Evolutionary conservation across 2,888 invertebrate genomes (phyloP), one percentile per base, ranked within the genome.

Genomic region (Electrophaes corylata): DNA sequence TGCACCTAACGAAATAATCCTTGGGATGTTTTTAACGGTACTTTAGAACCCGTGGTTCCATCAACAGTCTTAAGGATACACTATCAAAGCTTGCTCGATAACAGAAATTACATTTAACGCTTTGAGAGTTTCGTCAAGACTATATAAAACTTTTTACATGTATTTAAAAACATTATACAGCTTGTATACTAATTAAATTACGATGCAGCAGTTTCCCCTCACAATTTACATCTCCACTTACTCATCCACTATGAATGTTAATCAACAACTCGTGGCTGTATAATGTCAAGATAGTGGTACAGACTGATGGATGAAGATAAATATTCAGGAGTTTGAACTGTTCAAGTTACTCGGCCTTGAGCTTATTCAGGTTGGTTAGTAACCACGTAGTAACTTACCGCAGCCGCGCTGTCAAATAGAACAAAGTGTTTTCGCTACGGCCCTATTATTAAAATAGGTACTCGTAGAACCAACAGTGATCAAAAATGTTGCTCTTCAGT

Each of bases 301-400:
- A 64, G 49, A 41, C 39, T 67, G 66, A 65, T 68, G 66, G 69
- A 75, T 68, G 64, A 57, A 64, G 65, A 55, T 55, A 60, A 64
- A 63, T 65, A 71, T 69, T 66, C 62, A 64, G 55, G 50, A 59
- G 64, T 58, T 56, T 58, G 62, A 46, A 39, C 58, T 18, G 43
- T 40, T 31, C 49, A 6, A 51, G 57, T 53, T 49, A 43, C 56
- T 58, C 31, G 54, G 14, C 41, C 8, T 49, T 23, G 16, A 18
- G 10, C 40, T 41, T 10, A 16, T 14, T 37, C 12, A 10, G 26
- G 26, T 1, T 10, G 18, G 39, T 1, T 10, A 18, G 18, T 39
- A 2, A 2, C 19, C 40, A 19, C 11, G 10, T 18, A 20, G 6
- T 5, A 10, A 16, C 6, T 20, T 41, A n/a, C 4, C 31, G 1